Conservation (phyloP, 2,888 invertebrate genomes). For the Caenorhabditis sp. region DNA sequence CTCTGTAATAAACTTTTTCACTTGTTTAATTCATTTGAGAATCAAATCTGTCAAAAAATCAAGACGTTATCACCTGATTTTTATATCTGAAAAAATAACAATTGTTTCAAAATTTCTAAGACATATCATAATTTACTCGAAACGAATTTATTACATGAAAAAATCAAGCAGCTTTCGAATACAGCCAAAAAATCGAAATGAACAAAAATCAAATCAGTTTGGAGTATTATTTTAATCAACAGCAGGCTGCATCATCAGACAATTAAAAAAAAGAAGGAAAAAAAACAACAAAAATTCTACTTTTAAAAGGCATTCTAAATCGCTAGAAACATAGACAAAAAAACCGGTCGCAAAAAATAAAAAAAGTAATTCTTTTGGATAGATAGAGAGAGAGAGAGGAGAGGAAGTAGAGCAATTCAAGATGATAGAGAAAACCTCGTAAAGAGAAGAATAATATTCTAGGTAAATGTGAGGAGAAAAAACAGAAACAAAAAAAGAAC, state of each 20-base stretch:
- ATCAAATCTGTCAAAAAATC: no score
- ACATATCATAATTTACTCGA: background rate
- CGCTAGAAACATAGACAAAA: background rate
- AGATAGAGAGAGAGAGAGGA: no score
- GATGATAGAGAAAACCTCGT: conserved; percentile 5
- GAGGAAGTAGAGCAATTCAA: conserved; percentile 13
- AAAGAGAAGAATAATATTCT: background rate
- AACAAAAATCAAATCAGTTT: background rate
- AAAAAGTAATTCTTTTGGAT: conserved; percentile 22
- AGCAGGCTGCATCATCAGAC: conserved; percentile 18
- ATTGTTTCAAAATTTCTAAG: background rate
- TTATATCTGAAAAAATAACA: no score
- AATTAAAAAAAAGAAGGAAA: background rate
- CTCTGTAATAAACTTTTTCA: no score
- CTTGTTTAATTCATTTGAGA: no score
- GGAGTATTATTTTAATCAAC: background rate
- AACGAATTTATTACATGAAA: background rate
- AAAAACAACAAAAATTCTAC: background rate
- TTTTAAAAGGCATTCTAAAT: background rate
- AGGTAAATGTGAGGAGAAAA: background rate
- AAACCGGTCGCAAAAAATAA: conserved; percentile 37
- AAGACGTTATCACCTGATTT: no score
- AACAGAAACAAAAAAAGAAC: background rate
- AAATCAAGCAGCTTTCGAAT: background rate
- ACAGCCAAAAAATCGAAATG: background rate